These are phyloP conservation scores for Apteryx owenii DNA, from an alignment of 2,113 vertebrate genomes.

Conservation along the genomic window DNA sequence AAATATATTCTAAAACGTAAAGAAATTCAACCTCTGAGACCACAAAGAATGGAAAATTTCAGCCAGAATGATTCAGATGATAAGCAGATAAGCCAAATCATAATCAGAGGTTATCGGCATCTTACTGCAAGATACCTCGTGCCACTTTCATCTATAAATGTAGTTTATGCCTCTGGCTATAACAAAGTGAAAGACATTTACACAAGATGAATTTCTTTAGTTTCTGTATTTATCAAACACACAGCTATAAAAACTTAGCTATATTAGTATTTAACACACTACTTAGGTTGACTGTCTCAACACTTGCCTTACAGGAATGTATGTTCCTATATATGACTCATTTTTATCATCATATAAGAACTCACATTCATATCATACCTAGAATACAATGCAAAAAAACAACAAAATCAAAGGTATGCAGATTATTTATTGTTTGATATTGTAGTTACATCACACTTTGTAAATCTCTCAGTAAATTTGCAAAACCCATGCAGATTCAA, in stretches of 20 bases:
- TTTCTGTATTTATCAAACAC: not conserved
- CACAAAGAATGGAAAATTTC: not conserved
- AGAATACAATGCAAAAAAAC: not conserved
- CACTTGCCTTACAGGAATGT: not conserved
- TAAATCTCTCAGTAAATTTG: not conserved
- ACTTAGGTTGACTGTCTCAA: not conserved
- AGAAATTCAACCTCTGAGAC: not conserved
- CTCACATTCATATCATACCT: not conserved
- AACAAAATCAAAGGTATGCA: not conserved
- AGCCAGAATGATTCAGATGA: not conserved
- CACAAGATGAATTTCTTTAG: not conserved
- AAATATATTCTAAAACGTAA: not conserved
- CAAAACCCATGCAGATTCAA: not conserved
- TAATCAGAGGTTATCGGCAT: not conserved
- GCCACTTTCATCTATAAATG: not conserved
- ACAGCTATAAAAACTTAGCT: not conserved
- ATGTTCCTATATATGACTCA: not conserved
- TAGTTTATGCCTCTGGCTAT: not conserved
- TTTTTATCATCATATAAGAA: not conserved
- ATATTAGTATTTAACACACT: not conserved
- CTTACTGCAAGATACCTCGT: not conserved
- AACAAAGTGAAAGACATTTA: not conserved
- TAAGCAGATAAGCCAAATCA: not conserved
- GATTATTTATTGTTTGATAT: not conserved
- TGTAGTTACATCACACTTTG: not conserved